Conservation (phyloP, 1,140 invertebrate species). For the Brachionus asplanchnoidis region DNA sequence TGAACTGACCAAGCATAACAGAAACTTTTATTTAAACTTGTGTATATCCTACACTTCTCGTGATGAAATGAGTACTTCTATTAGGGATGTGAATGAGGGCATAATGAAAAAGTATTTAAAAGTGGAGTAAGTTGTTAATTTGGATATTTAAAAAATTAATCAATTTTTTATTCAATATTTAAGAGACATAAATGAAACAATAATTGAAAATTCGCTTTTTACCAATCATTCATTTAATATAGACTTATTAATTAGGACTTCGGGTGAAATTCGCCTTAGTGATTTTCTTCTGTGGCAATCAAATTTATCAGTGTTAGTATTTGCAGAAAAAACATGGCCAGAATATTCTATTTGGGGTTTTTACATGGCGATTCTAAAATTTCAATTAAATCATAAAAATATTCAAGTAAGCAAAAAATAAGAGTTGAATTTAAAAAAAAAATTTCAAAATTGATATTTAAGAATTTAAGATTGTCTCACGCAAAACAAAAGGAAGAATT, state of each 20-base stretch:
- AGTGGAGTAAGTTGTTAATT: background rate
- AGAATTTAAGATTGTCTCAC: background rate
- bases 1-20: slow-evolving; percentile 70
- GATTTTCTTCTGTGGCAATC: slow-evolving; percentile 92
- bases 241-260: slow-evolving; percentile 89
- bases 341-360: slow-evolving; percentile 17
- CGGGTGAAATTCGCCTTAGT: slow-evolving; percentile 86
- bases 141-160: background rate
- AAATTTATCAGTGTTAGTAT: background rate
- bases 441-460: background rate
- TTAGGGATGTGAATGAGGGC: background rate
- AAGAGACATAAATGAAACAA: background rate
- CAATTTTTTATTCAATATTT: background rate
- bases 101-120: background rate
- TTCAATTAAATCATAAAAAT: background rate
- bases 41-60: slow-evolving; percentile 7
- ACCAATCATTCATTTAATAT: background rate
- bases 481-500: background rate
- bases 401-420: background rate
- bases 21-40: background rate
- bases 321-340: slow-evolving; percentile 5
- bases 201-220: background rate
- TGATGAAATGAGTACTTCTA: slow-evolving; percentile 29
- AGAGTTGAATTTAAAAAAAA: background rate
- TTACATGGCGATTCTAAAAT: background rate